These are phyloP conservation scores for Hemicordylus capensis DNA, from an alignment of 2,113 vertebrate species.

Conservation along the genomic window DNA sequence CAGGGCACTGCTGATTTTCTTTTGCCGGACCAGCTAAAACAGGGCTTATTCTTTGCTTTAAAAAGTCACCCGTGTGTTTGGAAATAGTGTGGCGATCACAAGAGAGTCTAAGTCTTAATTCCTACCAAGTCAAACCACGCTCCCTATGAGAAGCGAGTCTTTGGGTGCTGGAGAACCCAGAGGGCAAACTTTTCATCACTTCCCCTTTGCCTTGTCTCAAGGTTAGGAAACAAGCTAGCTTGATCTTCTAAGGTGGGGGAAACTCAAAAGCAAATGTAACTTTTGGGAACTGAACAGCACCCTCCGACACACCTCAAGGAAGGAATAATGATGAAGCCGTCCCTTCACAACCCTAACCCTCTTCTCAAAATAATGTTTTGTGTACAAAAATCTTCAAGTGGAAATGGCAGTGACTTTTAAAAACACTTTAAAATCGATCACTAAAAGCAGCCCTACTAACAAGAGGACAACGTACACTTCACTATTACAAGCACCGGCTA, in stretches of 20 bases:
- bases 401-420: not conserved
- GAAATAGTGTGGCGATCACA: too few relatives aligned
- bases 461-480: not conserved
- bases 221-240: not conserved
- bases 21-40: too few relatives aligned
- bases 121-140: not conserved
- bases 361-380: not conserved
- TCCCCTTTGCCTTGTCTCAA: not conserved
- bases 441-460: not conserved
- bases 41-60: too few relatives aligned
- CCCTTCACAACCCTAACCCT: not conserved
- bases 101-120: not conserved
- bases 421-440: not conserved
- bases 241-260: not conserved
- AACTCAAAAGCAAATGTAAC: not conserved
- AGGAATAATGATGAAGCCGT: too few relatives aligned
- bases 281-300: too few relatives aligned
- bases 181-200: not conserved
- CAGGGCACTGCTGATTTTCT: too few relatives aligned
- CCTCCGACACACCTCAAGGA: too few relatives aligned
- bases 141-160: not conserved
- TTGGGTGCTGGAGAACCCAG: not conserved
- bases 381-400: not conserved
- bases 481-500: not conserved
- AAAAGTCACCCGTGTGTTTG: too few relatives aligned